A percentile compares a stretch with the other conserved stretches of the same genome.
These are phyloP conservation scores for Metallyticus violacea DNA, from an alignment of 2,888 invertebrate genomes.

Conservation along the genomic window DNA sequence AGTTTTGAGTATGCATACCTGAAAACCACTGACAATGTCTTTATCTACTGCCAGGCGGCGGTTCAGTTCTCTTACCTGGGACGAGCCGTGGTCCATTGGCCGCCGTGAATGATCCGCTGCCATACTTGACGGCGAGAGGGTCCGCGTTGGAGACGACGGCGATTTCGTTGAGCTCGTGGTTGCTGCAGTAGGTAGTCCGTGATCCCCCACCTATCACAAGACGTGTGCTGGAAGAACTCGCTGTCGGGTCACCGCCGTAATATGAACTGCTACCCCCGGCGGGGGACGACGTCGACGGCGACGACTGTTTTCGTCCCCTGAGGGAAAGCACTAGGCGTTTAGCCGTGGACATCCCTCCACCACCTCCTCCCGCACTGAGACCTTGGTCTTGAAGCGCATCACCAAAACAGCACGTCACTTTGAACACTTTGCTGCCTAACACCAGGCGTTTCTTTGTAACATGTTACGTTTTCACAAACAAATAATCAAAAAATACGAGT, in stretches of 20 bases:
- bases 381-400: not conserved
- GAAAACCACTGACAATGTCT: no score
- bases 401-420: conserved; percentile 8
- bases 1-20: no score
- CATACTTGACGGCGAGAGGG: conserved; percentile 55
- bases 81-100: conserved; percentile 61
- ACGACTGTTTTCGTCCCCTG: conserved; percentile 48
- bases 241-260: conserved; percentile 38
- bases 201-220: conserved; percentile 25
- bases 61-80: conserved; percentile 50
- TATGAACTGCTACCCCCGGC: conserved; percentile 35
- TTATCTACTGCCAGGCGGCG: no score
- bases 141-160: conserved; percentile 59
- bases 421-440: conserved; percentile 3
- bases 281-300: conserved; percentile 14
- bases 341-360: conserved; percentile 59
- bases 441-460: conserved; percentile 4
- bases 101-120: conserved; percentile 53
- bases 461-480: not conserved
- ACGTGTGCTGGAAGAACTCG: conserved; percentile 34
- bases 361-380: not conserved
- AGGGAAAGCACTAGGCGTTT: conserved; percentile 61
- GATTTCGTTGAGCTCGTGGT: conserved; percentile 64
- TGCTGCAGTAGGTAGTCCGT: conserved; percentile 45
- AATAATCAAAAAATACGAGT: not conserved